Evolutionary conservation across 2,888 invertebrate species (phyloP).

Genomic region (Oscheius myriophilus): DNA sequence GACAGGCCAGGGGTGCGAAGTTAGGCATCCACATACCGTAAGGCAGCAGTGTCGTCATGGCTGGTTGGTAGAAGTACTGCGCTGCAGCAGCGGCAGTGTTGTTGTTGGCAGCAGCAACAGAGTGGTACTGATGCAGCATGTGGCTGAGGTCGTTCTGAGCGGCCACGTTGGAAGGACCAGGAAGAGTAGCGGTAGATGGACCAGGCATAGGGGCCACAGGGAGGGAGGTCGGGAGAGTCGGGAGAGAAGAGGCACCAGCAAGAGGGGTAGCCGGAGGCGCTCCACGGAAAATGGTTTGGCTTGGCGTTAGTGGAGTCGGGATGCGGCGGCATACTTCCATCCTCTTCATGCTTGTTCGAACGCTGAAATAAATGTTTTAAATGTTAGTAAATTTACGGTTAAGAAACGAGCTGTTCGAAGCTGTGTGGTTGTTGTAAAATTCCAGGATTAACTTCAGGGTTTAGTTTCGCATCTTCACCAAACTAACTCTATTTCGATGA

Average conservation of each 20-base stretch:
- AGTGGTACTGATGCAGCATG: slow-evolving; percentile 41
- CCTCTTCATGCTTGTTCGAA: slow-evolving; percentile 49
- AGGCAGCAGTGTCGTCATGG: slow-evolving; percentile 56
- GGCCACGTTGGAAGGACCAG: slow-evolving; percentile 17
- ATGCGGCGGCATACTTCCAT: slow-evolving; percentile 63
- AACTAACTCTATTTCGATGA: no score
- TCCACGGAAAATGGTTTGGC: slow-evolving; percentile 34
- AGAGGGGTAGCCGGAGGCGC: slow-evolving; percentile 41
- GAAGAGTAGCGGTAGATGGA: slow-evolving; percentile 5
- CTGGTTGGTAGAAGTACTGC: slow-evolving; percentile 65
- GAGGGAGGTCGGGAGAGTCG: not conserved
- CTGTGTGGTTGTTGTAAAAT: not conserved
- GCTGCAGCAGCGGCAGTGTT: slow-evolving; percentile 42
- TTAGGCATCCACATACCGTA: slow-evolving; percentile 45
- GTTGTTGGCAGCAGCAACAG: slow-evolving; percentile 36
- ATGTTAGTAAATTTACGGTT: not conserved
- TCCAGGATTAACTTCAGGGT: no score
- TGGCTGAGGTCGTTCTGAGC: slow-evolving; percentile 37
- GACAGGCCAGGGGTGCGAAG: no score
- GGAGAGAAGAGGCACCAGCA: slow-evolving; percentile 15
- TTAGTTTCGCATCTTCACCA: no score
- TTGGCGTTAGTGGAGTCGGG: slow-evolving; percentile 7
- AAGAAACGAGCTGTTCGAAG: not conserved
- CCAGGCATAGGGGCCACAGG: slow-evolving; percentile 1
- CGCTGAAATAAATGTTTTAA: slow-evolving; percentile 20